A percentile compares a stretch with the other conserved stretches of the same genome.
Conservation (phyloP, 2,888 invertebrate species). For the Minunthozetes semirufus region DNA sequence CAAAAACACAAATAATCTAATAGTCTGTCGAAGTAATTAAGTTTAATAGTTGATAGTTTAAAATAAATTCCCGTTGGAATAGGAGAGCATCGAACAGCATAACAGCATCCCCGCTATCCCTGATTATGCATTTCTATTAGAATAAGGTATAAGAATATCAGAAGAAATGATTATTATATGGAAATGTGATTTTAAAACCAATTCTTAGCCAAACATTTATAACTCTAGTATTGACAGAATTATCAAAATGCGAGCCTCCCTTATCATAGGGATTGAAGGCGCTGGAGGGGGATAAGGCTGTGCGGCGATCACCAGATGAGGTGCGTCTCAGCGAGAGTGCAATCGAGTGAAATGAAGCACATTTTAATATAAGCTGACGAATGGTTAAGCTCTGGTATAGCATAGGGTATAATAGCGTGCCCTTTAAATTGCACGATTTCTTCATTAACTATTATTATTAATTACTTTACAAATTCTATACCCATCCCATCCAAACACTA, state of each 20-base stretch:
- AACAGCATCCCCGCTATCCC: no score
- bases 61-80: no score
- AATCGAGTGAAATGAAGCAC: not conserved
- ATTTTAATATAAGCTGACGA: slow-evolving; percentile 9
- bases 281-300: not conserved
- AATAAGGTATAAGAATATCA: no score
- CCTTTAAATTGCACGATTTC: slow-evolving; percentile 8
- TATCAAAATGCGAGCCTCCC: slow-evolving; percentile 1
- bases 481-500: slow-evolving; percentile 9
- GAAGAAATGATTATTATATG: no score
- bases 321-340: slow-evolving; percentile 23
- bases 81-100: no score
- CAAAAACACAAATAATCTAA: no score
- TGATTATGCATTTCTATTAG: no score
- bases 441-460: slow-evolving; percentile 24
- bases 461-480: slow-evolving; percentile 21
- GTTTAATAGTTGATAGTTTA: no score
- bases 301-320: not conserved
- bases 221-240: slow-evolving; percentile 18
- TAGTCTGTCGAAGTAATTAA: no score
- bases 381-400: not conserved
- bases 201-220: not conserved
- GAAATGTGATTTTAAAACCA: no score
- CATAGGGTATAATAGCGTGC: not conserved
- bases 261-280: not conserved